phyloP scores from a whole-genome alignment of 2,797 vertebrate species.

The Taenioides sp. region DNA sequence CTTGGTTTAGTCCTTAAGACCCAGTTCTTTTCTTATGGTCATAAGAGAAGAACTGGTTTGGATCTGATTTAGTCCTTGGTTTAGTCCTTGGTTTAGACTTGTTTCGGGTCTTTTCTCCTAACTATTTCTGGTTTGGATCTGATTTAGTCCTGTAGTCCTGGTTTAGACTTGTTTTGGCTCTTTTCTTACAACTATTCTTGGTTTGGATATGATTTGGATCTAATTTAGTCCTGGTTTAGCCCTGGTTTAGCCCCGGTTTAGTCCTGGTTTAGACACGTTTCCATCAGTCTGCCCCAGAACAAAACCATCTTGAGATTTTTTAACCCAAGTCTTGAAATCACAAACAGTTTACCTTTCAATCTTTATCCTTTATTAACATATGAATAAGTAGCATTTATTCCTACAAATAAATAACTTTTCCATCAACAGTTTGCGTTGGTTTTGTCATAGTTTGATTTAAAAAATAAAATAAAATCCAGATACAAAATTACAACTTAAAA shows the following conservation, averaged over 20 bases:
- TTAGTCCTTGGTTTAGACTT: too few species aligned
- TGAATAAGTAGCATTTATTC: slow-evolving; percentile 54
- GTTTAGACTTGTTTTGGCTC: too few species aligned
- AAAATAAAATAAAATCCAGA: neutral
- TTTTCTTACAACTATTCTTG: too few species aligned
- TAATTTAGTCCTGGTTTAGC: neutral
- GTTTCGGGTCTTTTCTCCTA: too few species aligned
- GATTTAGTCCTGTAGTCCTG: neutral
- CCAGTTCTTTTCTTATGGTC: neutral
- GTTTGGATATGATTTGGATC: neutral
- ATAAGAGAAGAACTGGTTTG: too few species aligned
- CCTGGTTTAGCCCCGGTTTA: too few species aligned
- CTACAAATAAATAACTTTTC: slow-evolving; percentile 76
- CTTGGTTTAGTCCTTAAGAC: neutral
- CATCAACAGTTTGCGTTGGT: slow-evolving; percentile 21
- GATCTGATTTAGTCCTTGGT: too few species aligned
- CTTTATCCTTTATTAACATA: slow-evolving; percentile 72
- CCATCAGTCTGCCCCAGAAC: too few species aligned
- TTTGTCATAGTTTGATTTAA: slow-evolving; percentile 24
- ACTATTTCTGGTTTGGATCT: neutral
- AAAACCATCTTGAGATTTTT: neutral
- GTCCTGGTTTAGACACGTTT: too few species aligned
- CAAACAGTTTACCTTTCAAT: slow-evolving; percentile 33
- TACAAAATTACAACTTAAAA: slow-evolving; percentile 1
- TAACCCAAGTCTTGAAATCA: slow-evolving; percentile 4